These are phyloP conservation scores for Augiades crinisus DNA, from an alignment of 2,888 invertebrate species.

Conservation along the genomic window DNA sequence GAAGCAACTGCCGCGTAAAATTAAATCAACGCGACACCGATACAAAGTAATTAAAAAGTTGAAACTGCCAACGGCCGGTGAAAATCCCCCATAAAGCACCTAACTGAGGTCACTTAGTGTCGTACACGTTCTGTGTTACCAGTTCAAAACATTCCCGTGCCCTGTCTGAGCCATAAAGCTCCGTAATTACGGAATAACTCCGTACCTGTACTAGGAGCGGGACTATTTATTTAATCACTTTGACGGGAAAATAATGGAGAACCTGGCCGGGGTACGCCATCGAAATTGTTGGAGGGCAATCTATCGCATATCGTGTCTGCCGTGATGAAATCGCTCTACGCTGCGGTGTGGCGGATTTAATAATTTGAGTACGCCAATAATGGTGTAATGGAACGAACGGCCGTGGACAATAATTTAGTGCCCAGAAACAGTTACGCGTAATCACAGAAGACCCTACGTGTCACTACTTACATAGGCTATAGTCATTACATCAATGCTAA, in stretches of 20 bases:
- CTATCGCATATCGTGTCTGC: conserved; percentile 55
- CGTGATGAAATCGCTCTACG: conserved; percentile 45
- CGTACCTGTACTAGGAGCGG: conserved; percentile 52
- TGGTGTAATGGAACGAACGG: conserved; percentile 21
- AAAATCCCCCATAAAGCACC: conserved; percentile 37
- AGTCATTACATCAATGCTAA: not conserved
- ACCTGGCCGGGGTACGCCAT: conserved; percentile 51
- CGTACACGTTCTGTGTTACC: conserved; percentile 39
- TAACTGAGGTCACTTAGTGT: conserved; percentile 47
- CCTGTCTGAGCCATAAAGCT: conserved; percentile 68
- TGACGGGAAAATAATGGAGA: conserved; percentile 76
- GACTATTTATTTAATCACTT: conserved; percentile 80
- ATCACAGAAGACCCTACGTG: conserved; percentile 14
- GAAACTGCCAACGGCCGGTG: conserved; percentile 11
- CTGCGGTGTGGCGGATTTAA: conserved; percentile 48
- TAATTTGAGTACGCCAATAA: conserved; percentile 53
- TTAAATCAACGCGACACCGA: not conserved
- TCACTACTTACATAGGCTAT: conserved; percentile 6
- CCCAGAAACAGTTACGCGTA: conserved; percentile 8
- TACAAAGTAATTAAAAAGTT: conserved; percentile 1
- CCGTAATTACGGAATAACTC: conserved; percentile 77
- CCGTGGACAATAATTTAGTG: conserved; percentile 12
- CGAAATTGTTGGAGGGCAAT: conserved; percentile 47
- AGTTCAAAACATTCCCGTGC: conserved; percentile 63
- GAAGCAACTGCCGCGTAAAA: not conserved